These are phyloP conservation scores for Aphelenchoides fujianensis DNA, from an alignment of 1,140 invertebrate species.

Conservation along the genomic window DNA sequence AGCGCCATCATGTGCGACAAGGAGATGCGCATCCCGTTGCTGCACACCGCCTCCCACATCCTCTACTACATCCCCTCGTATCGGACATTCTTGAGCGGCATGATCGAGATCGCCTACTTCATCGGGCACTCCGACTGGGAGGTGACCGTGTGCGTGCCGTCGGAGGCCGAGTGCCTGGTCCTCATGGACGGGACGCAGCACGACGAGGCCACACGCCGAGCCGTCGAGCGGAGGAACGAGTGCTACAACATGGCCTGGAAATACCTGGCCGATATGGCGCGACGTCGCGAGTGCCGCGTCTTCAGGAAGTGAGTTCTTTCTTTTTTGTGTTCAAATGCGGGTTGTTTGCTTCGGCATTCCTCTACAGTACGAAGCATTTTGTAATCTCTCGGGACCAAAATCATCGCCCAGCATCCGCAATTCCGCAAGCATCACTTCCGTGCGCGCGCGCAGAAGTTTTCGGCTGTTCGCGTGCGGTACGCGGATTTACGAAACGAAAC, in stretches of 20 bases:
- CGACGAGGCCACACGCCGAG: conserved; percentile 27
- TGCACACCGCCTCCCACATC: conserved; percentile 58
- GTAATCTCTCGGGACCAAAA: too few relatives aligned
- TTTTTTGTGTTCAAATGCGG: too few relatives aligned
- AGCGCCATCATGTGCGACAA: conserved; percentile 59
- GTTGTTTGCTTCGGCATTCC: too few relatives aligned
- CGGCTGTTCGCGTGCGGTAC: too few relatives aligned
- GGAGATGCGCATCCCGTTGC: conserved; percentile 55
- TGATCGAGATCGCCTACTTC: conserved; percentile 60
- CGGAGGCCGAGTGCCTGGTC: conserved; percentile 56
- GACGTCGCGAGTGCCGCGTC: conserved; percentile 55
- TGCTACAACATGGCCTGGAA: conserved; percentile 45
- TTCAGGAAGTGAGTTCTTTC: conserved; percentile 50
- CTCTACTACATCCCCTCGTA: conserved; percentile 62
- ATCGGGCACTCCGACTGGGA: conserved; percentile 61
- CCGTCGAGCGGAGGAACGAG: conserved; percentile 55
- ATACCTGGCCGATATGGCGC: conserved; percentile 62
- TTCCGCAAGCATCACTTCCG: too few relatives aligned
- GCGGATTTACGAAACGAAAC: too few relatives aligned
- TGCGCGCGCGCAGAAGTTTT: too few relatives aligned
- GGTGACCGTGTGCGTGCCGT: conserved; percentile 60
- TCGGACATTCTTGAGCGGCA: conserved; percentile 38
- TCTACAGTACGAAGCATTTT: too few relatives aligned
- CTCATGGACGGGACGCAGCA: conserved; percentile 43
- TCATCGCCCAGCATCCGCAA: too few relatives aligned